phyloP scores from a whole-genome alignment of 2,113 vertebrate genomes.

The Trachemys scripta region DNA sequence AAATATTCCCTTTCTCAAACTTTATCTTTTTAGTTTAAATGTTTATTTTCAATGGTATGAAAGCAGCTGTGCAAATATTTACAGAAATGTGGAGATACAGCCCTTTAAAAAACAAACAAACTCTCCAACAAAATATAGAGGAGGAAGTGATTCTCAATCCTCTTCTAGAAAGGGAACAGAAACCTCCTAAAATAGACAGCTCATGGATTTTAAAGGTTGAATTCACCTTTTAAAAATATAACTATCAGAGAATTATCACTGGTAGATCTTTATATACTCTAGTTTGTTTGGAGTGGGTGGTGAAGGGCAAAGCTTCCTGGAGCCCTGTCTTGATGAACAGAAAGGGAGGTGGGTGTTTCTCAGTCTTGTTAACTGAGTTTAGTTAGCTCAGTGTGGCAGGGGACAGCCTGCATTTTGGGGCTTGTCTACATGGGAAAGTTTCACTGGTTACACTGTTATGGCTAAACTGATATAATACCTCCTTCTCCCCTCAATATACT shows the following conservation, averaged over 20 bases:
- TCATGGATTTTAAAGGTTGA: not conserved
- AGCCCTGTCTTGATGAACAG: rapidly evolving
- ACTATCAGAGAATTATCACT: not conserved
- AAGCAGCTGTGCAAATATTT: not conserved
- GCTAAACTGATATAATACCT: not conserved
- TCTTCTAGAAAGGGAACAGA: not conserved
- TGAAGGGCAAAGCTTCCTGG: not conserved
- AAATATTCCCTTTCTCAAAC: not conserved
- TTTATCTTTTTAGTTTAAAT: not conserved
- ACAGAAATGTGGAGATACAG: no score
- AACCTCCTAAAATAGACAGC: not conserved
- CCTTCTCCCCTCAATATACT: not conserved
- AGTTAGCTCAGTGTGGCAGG: not conserved
- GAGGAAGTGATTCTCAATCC: not conserved
- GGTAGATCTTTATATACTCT: not conserved
- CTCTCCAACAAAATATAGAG: not conserved
- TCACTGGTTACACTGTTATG: not conserved
- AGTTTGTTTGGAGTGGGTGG: not conserved
- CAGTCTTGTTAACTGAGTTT: not conserved
- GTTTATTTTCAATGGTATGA: not conserved
- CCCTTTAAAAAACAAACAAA: no score
- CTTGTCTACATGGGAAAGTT: not conserved
- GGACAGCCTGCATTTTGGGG: not conserved
- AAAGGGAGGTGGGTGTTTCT: not conserved
- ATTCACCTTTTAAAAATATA: not conserved